Conservation (phyloP, 2,888 invertebrate species). For the Spilarctia lutea region DNA sequence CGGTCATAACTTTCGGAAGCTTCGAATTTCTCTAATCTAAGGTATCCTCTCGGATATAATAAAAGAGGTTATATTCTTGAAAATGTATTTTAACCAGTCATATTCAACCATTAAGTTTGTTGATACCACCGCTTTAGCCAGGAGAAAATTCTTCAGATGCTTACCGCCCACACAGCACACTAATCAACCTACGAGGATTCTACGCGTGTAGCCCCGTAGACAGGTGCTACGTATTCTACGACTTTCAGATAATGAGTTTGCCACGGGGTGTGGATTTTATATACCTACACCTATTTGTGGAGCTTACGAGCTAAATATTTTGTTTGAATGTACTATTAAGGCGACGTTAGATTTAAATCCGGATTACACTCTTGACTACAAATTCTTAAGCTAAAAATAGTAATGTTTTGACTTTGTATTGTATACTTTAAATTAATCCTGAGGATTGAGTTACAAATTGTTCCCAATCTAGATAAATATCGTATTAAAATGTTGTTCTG, state of each 20-base stretch:
- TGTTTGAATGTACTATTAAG: neutral
- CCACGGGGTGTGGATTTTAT: constrained; percentile 21
- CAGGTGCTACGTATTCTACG: constrained; percentile 49
- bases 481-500: no score
- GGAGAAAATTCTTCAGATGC: constrained; percentile 9
- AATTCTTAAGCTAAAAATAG: neutral
- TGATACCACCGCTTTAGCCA: neutral
- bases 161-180: constrained; percentile 21
- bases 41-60: neutral
- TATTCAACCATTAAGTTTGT: neutral
- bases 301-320: neutral
- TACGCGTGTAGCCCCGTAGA: constrained; percentile 46
- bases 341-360: neutral
- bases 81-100: neutral
- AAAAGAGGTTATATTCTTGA: neutral
- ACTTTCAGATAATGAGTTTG: constrained; percentile 34
- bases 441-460: no score
- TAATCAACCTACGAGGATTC: constrained; percentile 45
- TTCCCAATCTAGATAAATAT: no score
- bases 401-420: neutral
- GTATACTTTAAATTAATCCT: neutral
- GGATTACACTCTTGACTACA: neutral
- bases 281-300: neutral
- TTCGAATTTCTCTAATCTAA: neutral
- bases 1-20: neutral